Base-by-base conservation (phyloP, 2,113 vertebrate genomes). In the Lota lota region DNA sequence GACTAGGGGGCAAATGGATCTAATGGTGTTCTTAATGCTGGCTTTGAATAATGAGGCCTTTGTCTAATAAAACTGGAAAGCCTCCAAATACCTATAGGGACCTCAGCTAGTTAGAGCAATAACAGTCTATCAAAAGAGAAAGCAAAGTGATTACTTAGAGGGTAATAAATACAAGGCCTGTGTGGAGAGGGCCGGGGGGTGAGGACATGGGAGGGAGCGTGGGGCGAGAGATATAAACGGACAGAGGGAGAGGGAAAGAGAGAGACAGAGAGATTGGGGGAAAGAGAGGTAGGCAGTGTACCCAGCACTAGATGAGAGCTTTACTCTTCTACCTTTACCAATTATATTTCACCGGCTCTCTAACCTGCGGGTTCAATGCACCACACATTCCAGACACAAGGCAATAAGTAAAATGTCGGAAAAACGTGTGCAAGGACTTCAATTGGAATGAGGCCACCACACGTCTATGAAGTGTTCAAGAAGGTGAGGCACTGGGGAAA, bases 1-100 rank as follows among this genome's bases (percentile, higher is more conserved):
- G 89, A 84, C 82, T 88, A 80, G 85, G 80, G 88, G 85, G 87
- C 83, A 86, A 89, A 83, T 88, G 85, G 84, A 85, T 89, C 85
- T 89, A 89, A 89, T 87, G 16, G 77, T 79, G 81, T 75, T 76
- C 64, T 82, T 75, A 82, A 86, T 79, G 88, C 86, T 83, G 87
- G 83, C 85, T 83, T 87, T 89, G 88, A 84, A 86, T 80, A 89
- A 88, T 90, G 88, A 91, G 85, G 73, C 89, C 86, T 86, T 87
- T 92, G 80, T 91, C 88, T 87, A 92, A 91, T 89, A 92, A 90
- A 92, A 91, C 67, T 91, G 88, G 90, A 89, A 90, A 70, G 77
- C 72, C 83, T 88, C 87, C 87, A 90, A 85, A 92, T 91, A 90
- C 90, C 90, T 90, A 89, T 82, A 87, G 85, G 89, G 83, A 89